Conservation (phyloP, 2,888 invertebrate genomes). For the Ptychoptera contaminata region DNA sequence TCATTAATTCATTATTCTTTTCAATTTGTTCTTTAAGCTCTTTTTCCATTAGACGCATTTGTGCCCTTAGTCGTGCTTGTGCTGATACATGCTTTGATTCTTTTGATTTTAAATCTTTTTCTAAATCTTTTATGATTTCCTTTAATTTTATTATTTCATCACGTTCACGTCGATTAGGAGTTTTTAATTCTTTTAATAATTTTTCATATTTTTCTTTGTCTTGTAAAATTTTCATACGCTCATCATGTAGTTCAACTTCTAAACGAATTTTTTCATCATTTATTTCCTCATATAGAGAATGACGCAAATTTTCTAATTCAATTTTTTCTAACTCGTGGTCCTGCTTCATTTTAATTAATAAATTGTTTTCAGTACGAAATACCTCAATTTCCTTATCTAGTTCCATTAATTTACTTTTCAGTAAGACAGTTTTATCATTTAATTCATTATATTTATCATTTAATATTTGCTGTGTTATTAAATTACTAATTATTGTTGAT, state of each 20-base stretch:
- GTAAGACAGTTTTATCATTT: slow-evolving; percentile 33
- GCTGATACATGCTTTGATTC: slow-evolving; percentile 55
- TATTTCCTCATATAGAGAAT: slow-evolving; percentile 32
- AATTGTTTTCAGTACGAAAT: slow-evolving; percentile 36
- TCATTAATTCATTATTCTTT: slow-evolving; percentile 50
- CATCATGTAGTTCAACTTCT: slow-evolving; percentile 50
- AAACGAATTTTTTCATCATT: slow-evolving; percentile 48
- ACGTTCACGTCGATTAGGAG: slow-evolving; percentile 50
- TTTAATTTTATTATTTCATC: slow-evolving; percentile 49
- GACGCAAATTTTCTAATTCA: slow-evolving; percentile 27
- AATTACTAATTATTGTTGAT: slow-evolving; percentile 24
- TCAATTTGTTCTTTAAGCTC: slow-evolving; percentile 47
- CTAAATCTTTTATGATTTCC: slow-evolving; percentile 46
- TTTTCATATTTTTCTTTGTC: slow-evolving; percentile 48
- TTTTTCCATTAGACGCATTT: slow-evolving; percentile 54
- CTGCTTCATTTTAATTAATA: slow-evolving; percentile 38
- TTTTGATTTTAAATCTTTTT: slow-evolving; percentile 52
- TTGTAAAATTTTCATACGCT: slow-evolving; percentile 48
- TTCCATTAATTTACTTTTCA: slow-evolving; percentile 45
- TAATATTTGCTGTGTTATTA: slow-evolving; percentile 1
- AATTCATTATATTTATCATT: slow-evolving; percentile 9
- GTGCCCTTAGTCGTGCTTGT: slow-evolving; percentile 56
- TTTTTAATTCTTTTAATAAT: slow-evolving; percentile 50
- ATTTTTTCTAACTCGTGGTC: slow-evolving; percentile 44
- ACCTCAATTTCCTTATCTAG: slow-evolving; percentile 46